Evolutionary conservation across 2,888 invertebrate species (phyloP), one percentile per base, ranked within the genome.

Genomic region (Xestobium rufovillosum): DNA sequence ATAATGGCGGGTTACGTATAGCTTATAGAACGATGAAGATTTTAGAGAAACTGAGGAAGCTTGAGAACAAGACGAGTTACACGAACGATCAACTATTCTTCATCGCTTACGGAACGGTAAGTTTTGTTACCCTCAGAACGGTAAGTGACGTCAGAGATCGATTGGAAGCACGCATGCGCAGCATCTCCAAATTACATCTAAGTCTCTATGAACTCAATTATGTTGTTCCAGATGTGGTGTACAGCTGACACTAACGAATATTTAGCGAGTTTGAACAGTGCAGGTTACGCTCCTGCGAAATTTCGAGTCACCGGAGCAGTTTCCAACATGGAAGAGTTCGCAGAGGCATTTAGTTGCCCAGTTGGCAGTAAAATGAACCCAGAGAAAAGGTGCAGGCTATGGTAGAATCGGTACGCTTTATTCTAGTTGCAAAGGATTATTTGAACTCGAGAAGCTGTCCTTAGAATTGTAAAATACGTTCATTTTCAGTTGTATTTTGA

Each of bases 171-270:
- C n/a, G n/a, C n/a, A n/a, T n/a, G n/a, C n/a, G n/a, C n/a, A n/a
- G n/a, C n/a, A n/a, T n/a, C n/a, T n/a, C n/a, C n/a, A n/a, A n/a
- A n/a, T n/a, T n/a, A n/a, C n/a, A n/a, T n/a, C n/a, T n/a, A n/a
- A n/a, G n/a, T n/a, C n/a, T n/a, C n/a, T n/a, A n/a, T n/a, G n/a
- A n/a, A n/a, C n/a, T n/a, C n/a, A n/a, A n/a, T n/a, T n/a, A n/a
- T n/a, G n/a, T n/a, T n/a, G n/a, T 57, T 53, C 14, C 38, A 66
- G 66, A 56, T 59, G 52, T 66, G 64, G 63, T 66, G 66, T 38
- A 55, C 51, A 34, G 47, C 48, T 6, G 60, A 60, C 34, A 57
- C 60, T 1, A 25, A 29, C 0, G 39, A 47, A 3, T 64, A 62
- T 29, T 36, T 61, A 4, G 16, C 32, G 23, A 28, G 29, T 10